A percentile compares a stretch with the other conserved stretches of the same genome.
These are phyloP conservation scores for Drosophila athabasca DNA, from an alignment of 1,140 invertebrate genomes.

Conservation along the genomic window DNA sequence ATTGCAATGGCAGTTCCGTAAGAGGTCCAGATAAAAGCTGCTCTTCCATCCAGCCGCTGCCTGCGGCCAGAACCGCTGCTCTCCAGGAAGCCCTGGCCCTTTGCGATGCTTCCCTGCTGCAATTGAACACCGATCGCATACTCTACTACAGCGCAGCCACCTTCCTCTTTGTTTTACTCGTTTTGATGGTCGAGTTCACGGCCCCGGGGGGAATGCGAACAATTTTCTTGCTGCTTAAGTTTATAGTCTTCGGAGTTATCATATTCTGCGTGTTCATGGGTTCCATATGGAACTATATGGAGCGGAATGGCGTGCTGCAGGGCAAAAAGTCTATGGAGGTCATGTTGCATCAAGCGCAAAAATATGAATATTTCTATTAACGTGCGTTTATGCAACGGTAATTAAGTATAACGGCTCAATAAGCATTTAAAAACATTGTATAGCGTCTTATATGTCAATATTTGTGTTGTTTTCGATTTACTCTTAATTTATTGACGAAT, in stretches of 20 bases:
- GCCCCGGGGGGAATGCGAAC: conserved; percentile 84
- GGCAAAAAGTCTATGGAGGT: conserved; percentile 87
- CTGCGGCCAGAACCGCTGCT: conserved; percentile 72
- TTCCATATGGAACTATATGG: conserved; percentile 91
- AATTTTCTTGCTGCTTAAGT: conserved; percentile 85
- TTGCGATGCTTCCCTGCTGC: conserved; percentile 86
- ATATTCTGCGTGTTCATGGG: conserved; percentile 90
- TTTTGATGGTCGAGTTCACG: conserved; percentile 80
- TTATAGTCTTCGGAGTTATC: conserved; percentile 87
- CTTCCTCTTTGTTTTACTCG: conserved; percentile 83
- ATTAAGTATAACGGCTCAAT: conserved; percentile 53
- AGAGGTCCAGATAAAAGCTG: conserved; percentile 4
- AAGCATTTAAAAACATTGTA: conserved; percentile 59
- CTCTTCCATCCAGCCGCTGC: conserved; percentile 15
- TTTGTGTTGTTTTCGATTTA: conserved; percentile 11
- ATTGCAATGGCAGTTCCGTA: conserved; percentile 11
- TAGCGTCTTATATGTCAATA: neutral
- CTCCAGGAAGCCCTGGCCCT: conserved; percentile 87
- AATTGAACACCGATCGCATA: conserved; percentile 85
- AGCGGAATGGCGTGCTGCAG: conserved; percentile 90
- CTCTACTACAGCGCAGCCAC: conserved; percentile 86
- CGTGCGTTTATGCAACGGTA: neutral
- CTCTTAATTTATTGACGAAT: conserved; percentile 6
- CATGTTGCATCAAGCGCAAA: conserved; percentile 78
- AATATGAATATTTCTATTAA: conserved; percentile 74